These are phyloP conservation scores for Aporrectodea caliginosa DNA, from an alignment of 1,140 invertebrate genomes.

Conservation along the genomic window DNA sequence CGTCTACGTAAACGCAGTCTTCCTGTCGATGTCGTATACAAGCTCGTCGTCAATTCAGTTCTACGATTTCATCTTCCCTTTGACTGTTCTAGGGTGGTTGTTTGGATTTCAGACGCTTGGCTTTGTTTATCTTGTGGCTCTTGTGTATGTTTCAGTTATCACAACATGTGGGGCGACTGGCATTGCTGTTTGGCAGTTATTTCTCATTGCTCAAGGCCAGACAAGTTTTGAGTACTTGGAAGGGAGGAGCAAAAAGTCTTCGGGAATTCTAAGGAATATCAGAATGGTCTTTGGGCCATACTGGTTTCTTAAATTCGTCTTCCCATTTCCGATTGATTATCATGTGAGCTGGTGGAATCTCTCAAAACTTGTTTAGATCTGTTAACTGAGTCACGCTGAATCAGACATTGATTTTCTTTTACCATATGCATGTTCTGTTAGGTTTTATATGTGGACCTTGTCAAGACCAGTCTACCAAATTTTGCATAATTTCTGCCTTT, in stretches of 20 bases:
- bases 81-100: constrained; percentile 35
- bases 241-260: too few relatives aligned
- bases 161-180: constrained; percentile 33
- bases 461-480: too few relatives aligned
- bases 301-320: constrained; percentile 36
- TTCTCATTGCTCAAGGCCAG: constrained; percentile 37
- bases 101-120: constrained; percentile 36
- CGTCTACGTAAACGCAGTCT: constrained; percentile 38
- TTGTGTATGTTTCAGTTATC: constrained; percentile 33
- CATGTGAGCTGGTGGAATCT: neutral
- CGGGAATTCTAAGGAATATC: constrained; percentile 34
- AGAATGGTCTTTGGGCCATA: constrained; percentile 40
- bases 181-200: constrained; percentile 37
- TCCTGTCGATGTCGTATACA: constrained; percentile 35
- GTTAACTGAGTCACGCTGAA: too few relatives aligned
- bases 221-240: constrained; percentile 39
- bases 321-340: constrained; percentile 31
- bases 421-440: too few relatives aligned
- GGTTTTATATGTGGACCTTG: too few relatives aligned
- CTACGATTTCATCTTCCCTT: constrained; percentile 36
- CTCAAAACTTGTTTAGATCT: neutral
- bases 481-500: too few relatives aligned
- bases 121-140: constrained; percentile 33
- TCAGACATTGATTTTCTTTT: too few relatives aligned
- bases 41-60: constrained; percentile 21